Evolutionary conservation across 2,888 invertebrate species (phyloP).

Genomic region (Phaedon cochleariae): DNA sequence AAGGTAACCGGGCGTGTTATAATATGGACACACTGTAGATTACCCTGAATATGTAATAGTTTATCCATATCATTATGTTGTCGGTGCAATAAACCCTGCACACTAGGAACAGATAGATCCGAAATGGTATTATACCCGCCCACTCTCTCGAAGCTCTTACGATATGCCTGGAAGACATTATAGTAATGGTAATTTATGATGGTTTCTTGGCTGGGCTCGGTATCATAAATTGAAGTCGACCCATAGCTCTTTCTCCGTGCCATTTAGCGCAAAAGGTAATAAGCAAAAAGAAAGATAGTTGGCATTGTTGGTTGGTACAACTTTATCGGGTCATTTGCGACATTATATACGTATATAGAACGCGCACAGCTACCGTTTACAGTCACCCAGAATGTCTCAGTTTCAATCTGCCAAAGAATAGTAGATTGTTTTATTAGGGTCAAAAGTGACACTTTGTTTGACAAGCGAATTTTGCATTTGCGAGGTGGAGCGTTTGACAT

Average conservation of each 20-base stretch:
- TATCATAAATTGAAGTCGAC: constrained; percentile 25
- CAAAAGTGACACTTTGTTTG: too few species aligned
- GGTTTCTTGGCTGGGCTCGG: constrained; percentile 30
- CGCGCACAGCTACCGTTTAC: not conserved
- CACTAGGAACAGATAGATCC: constrained; percentile 11
- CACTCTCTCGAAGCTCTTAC: constrained; percentile 28
- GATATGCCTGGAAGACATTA: constrained; percentile 11
- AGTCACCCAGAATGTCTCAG: not conserved
- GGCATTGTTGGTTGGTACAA: not conserved
- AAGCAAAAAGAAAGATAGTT: constrained; percentile 1
- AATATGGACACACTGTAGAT: not conserved
- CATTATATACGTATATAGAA: not conserved
- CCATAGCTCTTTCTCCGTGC: constrained; percentile 13
- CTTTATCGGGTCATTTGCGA: not conserved
- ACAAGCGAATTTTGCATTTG: too few species aligned
- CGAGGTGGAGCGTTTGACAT: too few species aligned
- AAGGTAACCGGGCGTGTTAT: not conserved
- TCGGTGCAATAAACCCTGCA: not conserved
- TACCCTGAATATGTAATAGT: not conserved
- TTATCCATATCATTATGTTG: not conserved
- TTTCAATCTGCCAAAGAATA: too few species aligned
- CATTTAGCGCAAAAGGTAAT: constrained; percentile 9
- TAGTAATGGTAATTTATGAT: constrained; percentile 35
- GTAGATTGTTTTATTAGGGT: too few species aligned
- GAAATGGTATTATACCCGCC: constrained; percentile 31